Evolutionary conservation across 2,888 invertebrate species (phyloP).

Genomic region (Synanthedon tipuliformis): DNA sequence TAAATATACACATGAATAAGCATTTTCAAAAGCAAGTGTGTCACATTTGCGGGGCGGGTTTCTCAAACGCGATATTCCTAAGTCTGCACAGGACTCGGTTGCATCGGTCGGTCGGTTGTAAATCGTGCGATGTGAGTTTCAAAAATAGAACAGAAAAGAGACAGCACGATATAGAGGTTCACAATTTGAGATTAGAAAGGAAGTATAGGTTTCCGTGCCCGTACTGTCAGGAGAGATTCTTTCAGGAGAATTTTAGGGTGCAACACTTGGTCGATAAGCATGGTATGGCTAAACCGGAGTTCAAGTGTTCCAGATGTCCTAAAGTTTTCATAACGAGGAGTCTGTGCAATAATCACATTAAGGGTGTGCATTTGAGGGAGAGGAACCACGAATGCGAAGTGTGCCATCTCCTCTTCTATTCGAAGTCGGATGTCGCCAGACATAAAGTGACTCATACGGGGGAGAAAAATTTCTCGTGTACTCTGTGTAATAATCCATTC

Average conservation of each 20-base stretch:
- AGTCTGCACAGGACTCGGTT: conserved; percentile 43
- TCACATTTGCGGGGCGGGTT: conserved; percentile 48
- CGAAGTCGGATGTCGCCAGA: conserved; percentile 39
- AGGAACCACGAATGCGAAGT: conserved; percentile 44
- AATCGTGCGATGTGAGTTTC: conserved; percentile 30
- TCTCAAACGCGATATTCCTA: conserved; percentile 44
- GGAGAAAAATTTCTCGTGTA: conserved; percentile 39
- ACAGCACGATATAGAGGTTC: conserved; percentile 20
- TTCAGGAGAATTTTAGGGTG: conserved; percentile 33
- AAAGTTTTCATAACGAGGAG: conserved; percentile 47
- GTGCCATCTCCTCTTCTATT: conserved; percentile 47
- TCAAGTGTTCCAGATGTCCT: conserved; percentile 33
- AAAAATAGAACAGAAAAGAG: conserved; percentile 19
- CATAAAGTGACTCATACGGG: conserved; percentile 49
- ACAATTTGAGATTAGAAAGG: conserved; percentile 22
- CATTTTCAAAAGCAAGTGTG: conserved; percentile 55
- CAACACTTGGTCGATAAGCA: conserved; percentile 38
- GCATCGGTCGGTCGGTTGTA: conserved; percentile 31
- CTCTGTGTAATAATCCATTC: conserved; percentile 34
- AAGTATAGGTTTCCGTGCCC: conserved; percentile 40
- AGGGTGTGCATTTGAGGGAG: conserved; percentile 49
- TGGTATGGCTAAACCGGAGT: conserved; percentile 35
- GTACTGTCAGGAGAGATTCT: conserved; percentile 36
- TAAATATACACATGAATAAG: conserved; percentile 54
- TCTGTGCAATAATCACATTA: conserved; percentile 46